phyloP scores from a whole-genome alignment of 2,888 invertebrate species.

The Liposcelis brunnea region DNA sequence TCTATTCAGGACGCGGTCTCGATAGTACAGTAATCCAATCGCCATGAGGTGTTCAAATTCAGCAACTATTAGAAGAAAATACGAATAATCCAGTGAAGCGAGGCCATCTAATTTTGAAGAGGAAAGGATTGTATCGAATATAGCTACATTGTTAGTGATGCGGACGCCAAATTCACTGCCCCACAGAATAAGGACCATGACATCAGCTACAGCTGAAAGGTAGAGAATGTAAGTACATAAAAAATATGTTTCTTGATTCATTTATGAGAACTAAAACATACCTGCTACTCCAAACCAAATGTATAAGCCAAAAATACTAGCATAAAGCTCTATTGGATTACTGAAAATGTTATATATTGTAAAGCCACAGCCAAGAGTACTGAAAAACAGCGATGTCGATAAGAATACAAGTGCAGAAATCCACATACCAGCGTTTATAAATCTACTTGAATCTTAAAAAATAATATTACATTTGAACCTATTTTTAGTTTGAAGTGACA shows the following conservation, averaged over 20 bases:
- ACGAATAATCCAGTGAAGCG: too few species aligned
- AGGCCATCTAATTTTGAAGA: too few species aligned
- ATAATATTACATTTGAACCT: too few species aligned
- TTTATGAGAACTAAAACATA: not conserved
- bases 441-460: not conserved
- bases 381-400: not conserved
- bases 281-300: not conserved
- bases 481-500: too few species aligned
- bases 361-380: not conserved
- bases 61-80: too few species aligned
- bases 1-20: too few species aligned
- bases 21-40: too few species aligned
- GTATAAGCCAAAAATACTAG: not conserved
- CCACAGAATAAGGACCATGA: not conserved
- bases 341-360: not conserved
- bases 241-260: not conserved
- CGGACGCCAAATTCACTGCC: not conserved
- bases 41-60: too few species aligned
- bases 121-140: not conserved
- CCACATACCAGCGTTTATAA: not conserved
- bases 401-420: not conserved
- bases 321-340: not conserved
- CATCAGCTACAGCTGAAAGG: not conserved
- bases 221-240: not conserved
- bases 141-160: not conserved